Base-by-base conservation (phyloP, 2,888 invertebrate genomes). In the Tetragnatha montana region DNA sequence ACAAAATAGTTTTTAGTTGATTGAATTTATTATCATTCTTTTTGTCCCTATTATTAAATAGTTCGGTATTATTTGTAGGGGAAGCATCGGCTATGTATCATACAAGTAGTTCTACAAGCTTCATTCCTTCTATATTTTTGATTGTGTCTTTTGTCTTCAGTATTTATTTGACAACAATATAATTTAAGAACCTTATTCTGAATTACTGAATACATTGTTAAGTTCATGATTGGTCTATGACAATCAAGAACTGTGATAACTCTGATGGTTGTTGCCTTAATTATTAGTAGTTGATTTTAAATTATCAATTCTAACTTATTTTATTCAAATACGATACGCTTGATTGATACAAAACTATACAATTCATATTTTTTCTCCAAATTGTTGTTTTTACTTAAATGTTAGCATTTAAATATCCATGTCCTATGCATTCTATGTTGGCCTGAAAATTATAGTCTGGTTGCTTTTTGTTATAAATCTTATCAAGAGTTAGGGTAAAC, bases 31-130 rank as follows among this genome's bases (percentile, higher is more conserved):
- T 47, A 19, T 22, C 10, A 47, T 12, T 10, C 8, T 22, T 35
- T 47, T 19, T 8, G 1, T 49, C 21, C 3, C 49, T 81, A 81
- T n/a, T 10, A 50, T 71, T 69, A 6, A 68, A 35, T 35, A 22
- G 14, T 10, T 8, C 47, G 12, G 8, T 70, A 6, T 76, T 12
- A 35, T n/a, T 71, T 19, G 14, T 70, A 85, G 85, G 85, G 50
- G 79, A 79, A 79, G 51, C 78, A 71, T 47, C 85, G 17, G 78
- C 85, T 51, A 79, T 35, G 47, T 79, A 85, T n/a, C 83, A 47
- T 19, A 85, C n/a, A 79, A 50, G 50, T 71, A 76, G 49, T 49
- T 17, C 82, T 6, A 51, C 74, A 22, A 35, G 8, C 12, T 50
- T 22, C 21, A 51, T 17, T 74, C 22, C 51, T 51, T 74, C 51